Evolutionary conservation across 1,140 invertebrate genomes (phyloP), one percentile per base, ranked within the genome.

Genomic region (Pseudomyrmex gracilis): DNA sequence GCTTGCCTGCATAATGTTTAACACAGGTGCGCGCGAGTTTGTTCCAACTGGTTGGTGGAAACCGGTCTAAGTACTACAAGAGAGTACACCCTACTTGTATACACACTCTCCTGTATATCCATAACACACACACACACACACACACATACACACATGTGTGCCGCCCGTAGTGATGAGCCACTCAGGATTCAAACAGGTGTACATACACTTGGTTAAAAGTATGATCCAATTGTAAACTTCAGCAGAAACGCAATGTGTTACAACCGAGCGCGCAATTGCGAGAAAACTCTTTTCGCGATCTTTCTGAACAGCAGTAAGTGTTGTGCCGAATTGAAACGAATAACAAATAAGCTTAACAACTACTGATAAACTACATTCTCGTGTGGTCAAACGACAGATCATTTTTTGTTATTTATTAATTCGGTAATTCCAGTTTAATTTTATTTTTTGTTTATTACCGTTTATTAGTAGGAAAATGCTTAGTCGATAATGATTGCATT

Each of bases 1-100:
- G 85, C 84, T 85, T 84, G 85, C 70, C 85, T 87, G 90, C 84
- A 90, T 90, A 89, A 90, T 90, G 89, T 90, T 90, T 90, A 85
- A 89, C 85, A 90, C 89, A 90, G 89, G 61, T 87, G 77, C 60
- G 24, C 85, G 20, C 63, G 47, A 61, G 51, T 61, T 57, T 51
- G 64, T 57, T 66, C 55, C 24, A 20, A 20, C 15, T 24, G 51
- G 12, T n/a, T 13, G 45, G 34, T 34, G 34, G 53, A 24, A 20
- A 60, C 58, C 51, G 58, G 10, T 51, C 22, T 76, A 76, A 88
- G 74, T 82, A 58, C 58, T 64, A 57, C 43, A 45, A 85, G 83
- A 85, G 85, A 34, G 70, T 84, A 71, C 82, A 87, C 2, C 5
- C 34, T 34, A 34, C 76, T 85, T 57, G 60, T 66, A 51, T 24